Evolutionary conservation across 2,797 vertebrate species (phyloP), one percentile per base, ranked within the genome.

Genomic region (Hipposideros larvatus): DNA sequence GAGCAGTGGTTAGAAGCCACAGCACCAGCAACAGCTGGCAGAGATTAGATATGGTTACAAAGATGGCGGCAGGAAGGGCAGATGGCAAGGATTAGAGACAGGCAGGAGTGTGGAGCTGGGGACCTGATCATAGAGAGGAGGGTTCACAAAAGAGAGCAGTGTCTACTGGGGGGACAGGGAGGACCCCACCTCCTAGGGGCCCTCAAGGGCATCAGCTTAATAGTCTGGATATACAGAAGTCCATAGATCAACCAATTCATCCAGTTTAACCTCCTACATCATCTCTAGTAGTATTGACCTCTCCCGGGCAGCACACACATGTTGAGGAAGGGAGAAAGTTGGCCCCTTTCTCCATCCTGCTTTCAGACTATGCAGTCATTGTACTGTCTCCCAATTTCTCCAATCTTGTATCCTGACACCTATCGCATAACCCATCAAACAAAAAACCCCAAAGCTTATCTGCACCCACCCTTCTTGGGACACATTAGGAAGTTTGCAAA

Each of bases 381-480:
- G 55, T 11, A 48, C 5, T 5, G 0, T 57, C 31, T 61, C 26
- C 21, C 63, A 65, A 0, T 87, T 55, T 87, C 78, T 85, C 75
- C 21, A 66, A 4, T 68, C 75, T 92, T 80, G n/a, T 73, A n/a
- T 85, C 71, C 73, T 75, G 43, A 66, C 14, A 75, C 2, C 26
- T 43, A n/a, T 48, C 34, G 24, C 53, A 73, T 78, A 78, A 57
- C 90, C 19, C 83, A 53, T n/a, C 43, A 83, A 78, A 83, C 34
- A 88, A 75, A 48, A 77, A 26, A 31, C 26, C 34, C 26, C 48
- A 43, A 34, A 85, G 63, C 5, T 88, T 80, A 75, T 5, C 46
- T 82, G 28, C 14, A 91, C 34, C 55, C 34, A 91, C 26, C 65
- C 57, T 90, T 90, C 22, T 57, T 75, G 53, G 86, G 73, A 57